These are phyloP conservation scores for Zoanthus gigantus DNA, from an alignment of 92 coral and sea anemone species.

Conservation along the genomic window DNA sequence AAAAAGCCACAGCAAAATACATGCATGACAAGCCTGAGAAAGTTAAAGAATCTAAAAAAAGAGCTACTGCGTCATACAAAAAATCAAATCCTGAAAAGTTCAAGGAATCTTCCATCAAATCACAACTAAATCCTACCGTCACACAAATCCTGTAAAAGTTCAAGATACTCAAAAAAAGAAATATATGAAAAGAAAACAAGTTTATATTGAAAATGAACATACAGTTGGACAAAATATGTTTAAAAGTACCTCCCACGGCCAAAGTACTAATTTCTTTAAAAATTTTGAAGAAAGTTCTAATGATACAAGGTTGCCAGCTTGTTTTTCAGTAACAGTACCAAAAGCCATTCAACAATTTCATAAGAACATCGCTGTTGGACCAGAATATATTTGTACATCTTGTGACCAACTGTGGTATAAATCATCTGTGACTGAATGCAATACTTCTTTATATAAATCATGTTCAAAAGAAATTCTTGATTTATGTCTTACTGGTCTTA, in stretches of 20 bases:
- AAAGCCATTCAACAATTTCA: conserved; percentile 46
- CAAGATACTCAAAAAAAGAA: conserved; percentile 9
- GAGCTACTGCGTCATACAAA: conserved; percentile 38
- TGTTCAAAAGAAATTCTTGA: conserved; percentile 39
- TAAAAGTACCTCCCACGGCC: conserved; percentile 10
- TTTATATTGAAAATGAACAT: conserved; percentile 8
- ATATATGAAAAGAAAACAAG: conserved; percentile 11
- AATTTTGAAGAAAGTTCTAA: conserved; percentile 8
- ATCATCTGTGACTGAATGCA: conserved; percentile 51
- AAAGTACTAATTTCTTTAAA: conserved; percentile 1
- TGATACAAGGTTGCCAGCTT: conserved; percentile 13
- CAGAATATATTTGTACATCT: conserved; percentile 58
- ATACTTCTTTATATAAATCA: conserved; percentile 30
- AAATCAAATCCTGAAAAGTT: conserved; percentile 39
- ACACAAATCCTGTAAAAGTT: conserved; percentile 18
- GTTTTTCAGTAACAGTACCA: conserved; percentile 9
- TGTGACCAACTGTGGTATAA: conserved; percentile 59
- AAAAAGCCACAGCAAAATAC: conserved; percentile 16
- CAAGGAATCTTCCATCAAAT: conserved; percentile 31
- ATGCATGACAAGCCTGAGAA: conserved; percentile 21
- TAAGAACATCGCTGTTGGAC: conserved; percentile 35
- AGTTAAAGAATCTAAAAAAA: conserved; percentile 19
- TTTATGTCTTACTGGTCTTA: conserved; percentile 48
- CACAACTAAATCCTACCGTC: conserved; percentile 24
- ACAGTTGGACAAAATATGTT: conserved; percentile 6